phyloP scores from a whole-genome alignment of 2,888 invertebrate species.

The Netelia fuscicornis region DNA sequence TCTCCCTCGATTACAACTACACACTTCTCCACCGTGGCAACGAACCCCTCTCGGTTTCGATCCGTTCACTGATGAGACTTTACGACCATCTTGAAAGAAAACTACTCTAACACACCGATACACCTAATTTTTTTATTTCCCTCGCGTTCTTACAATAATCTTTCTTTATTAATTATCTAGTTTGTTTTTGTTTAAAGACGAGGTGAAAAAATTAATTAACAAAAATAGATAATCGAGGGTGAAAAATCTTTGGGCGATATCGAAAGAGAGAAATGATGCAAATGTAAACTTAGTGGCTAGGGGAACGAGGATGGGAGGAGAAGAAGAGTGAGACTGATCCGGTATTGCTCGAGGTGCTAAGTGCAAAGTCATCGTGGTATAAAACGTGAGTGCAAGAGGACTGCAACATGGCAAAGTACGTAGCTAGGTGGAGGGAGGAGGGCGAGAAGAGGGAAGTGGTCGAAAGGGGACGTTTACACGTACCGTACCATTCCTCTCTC shows the following conservation, averaged over 20 bases:
- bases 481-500: background rate
- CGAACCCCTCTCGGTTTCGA: constrained; percentile 71
- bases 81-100: constrained; percentile 71
- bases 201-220: no score
- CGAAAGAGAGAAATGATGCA: background rate
- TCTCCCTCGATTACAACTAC: constrained; percentile 7
- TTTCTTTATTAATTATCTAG: no score
- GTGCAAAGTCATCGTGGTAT: constrained; percentile 38
- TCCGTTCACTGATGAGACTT: constrained; percentile 76
- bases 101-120: background rate
- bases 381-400: background rate
- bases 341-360: constrained; percentile 22
- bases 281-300: background rate
- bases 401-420: background rate
- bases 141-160: background rate
- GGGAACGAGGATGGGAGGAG: no score
- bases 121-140: background rate
- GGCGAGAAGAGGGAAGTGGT: constrained; percentile 34
- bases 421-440: background rate
- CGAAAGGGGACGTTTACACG: constrained; percentile 41
- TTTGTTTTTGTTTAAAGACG: no score
- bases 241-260: background rate
- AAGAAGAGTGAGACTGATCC: constrained; percentile 15
- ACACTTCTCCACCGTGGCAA: background rate
- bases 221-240: no score